These are phyloP conservation scores for Saguinus imperator DNA, from an alignment of 2,113 vertebrate species.

Conservation along the genomic window DNA sequence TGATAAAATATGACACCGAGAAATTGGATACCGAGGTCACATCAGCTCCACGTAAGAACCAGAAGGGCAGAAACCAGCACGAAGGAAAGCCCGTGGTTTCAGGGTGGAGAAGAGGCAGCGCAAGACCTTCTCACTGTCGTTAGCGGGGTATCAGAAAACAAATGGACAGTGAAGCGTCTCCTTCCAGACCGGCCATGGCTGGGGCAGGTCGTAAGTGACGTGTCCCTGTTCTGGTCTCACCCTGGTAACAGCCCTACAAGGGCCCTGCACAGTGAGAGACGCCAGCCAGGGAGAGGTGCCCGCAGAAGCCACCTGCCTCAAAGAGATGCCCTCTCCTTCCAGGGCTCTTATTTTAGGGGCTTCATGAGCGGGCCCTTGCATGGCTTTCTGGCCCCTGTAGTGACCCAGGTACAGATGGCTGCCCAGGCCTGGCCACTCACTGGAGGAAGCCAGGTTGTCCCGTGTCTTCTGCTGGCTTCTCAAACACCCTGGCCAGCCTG, in stretches of 20 bases:
- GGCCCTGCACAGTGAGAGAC: not conserved
- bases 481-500: not conserved
- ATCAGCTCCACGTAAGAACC: not conserved
- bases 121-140: accelerated
- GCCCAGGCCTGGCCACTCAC: not conserved
- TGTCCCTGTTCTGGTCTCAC: not conserved
- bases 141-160: not conserved
- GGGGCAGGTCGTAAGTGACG: accelerated
- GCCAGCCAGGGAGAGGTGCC: not conserved
- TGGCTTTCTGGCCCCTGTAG: not conserved
- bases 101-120: no score
- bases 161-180: accelerated
- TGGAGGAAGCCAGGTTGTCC: not conserved
- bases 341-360: not conserved
- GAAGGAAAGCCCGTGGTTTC: not conserved
- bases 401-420: not conserved
- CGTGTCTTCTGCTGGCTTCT: not conserved
- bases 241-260: not conserved
- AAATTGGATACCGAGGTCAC: accelerated
- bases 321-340: not conserved
- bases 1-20: accelerated
- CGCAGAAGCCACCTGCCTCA: not conserved
- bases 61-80: accelerated
- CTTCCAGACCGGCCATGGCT: not conserved
- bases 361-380: not conserved